A percentile compares a stretch with the other conserved stretches of the same genome.
These are phyloP conservation scores for Oostethus manadensis DNA, from an alignment of 2,113 vertebrate species.

Conservation along the genomic window DNA sequence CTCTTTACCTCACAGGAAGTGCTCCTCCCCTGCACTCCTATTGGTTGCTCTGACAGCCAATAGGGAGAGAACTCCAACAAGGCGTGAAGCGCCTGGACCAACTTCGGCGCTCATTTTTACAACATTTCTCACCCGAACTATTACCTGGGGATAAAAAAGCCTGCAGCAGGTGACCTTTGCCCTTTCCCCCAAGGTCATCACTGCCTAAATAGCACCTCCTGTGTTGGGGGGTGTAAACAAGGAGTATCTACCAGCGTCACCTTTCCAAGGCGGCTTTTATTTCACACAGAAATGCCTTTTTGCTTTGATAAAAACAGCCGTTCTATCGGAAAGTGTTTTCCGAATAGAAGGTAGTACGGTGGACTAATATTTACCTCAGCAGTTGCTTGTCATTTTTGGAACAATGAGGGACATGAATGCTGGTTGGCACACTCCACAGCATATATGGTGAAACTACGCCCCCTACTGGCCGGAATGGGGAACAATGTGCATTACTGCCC, in stretches of 20 bases:
- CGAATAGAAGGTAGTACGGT: background rate
- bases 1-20: constrained; percentile 49
- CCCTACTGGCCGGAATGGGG: too few relatives aligned
- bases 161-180: constrained; percentile 17
- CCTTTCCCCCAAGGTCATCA: constrained; percentile 9
- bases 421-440: too few relatives aligned
- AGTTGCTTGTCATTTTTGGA: too few relatives aligned
- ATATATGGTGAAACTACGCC: too few relatives aligned
- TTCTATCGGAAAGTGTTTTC: too few relatives aligned
- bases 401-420: too few relatives aligned
- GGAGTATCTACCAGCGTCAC: background rate
- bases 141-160: background rate
- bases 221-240: background rate
- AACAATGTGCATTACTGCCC: too few relatives aligned
- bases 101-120: constrained; percentile 6
- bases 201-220: constrained; percentile 19
- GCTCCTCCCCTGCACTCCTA: constrained; percentile 51
- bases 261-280: background rate
- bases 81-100: constrained; percentile 35
- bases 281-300: background rate
- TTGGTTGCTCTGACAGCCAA: constrained; percentile 48
- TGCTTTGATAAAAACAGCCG: background rate
- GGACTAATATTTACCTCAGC: background rate
- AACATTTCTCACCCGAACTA: background rate
- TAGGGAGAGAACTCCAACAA: constrained; percentile 24